Base-by-base conservation (phyloP, 2,113 vertebrate genomes). In the Tachuris rubrigastra region DNA sequence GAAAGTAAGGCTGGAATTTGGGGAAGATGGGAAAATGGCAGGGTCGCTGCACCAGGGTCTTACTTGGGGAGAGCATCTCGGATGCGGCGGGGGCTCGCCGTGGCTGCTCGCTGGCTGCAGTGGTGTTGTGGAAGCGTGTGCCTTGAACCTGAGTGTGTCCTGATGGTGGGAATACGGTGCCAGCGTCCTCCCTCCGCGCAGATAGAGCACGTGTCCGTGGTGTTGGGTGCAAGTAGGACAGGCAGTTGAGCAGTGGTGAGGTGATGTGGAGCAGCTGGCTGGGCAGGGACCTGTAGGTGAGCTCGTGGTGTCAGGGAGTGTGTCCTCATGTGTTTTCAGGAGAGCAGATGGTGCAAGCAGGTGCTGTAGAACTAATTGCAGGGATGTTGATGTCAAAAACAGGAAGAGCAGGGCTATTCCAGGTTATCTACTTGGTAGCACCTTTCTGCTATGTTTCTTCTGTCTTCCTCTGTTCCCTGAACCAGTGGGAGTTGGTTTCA, bases 1-100 rank as follows among this genome's bases (percentile, higher is more conserved):
- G 98, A 98, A 99, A 99, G 99, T 99, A 98, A 98, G 98, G 97
- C 97, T 97, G 98, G 97, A 97, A 97, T 95, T 95, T 67, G 95
- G 98, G 97, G 97, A 97, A 95, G 98, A 95, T 0, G 94, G 88
- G 44, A 75, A 94, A 63, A 85, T 31, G 65, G 93, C 85, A 96
- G 93, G 85, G 74, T 92, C 74, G 30, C 85, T 81, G 93, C 31
- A 20, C 63, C 72, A 95, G 86, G 50, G 53, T 65, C 65, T 81
- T 47, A 59, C 50, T 44, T 18, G 31, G 95, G 96, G 95, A 95
- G 53, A 93, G 88, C 73, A 53, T 88, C 93, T 93, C 2, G 3
- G 87, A 63, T 49, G 82, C 87, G 85, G 85, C 1, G 39, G 89
- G 94, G 91, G 52, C 85, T 90, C 4, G 5, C 19, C 60, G 78